Evolutionary conservation across 2,113 vertebrate genomes (phyloP), one percentile per base, ranked within the genome.

Genomic region (Spilogale gracilis): DNA sequence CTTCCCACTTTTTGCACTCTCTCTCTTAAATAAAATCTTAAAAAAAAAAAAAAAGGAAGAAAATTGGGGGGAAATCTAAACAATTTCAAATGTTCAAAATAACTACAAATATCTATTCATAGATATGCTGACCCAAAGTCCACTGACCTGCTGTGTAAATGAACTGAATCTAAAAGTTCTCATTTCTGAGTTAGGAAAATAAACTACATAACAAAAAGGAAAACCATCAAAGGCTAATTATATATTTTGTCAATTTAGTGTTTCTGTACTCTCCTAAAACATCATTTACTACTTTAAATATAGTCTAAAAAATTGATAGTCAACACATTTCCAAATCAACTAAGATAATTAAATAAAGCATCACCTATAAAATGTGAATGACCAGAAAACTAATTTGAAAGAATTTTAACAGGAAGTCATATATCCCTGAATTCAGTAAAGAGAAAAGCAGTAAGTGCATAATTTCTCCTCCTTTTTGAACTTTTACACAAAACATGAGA

Each of bases 131-230:
- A 76, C 80, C 80, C 78, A 23, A 80, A 73, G 60, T 61, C 74
- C 38, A 96, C 73, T 67, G 79, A 88, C 32, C 48, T 48, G 74
- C 85, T 90, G 7, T 93, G 9, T 76, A 93, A 81, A 82, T 80
- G 32, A 74, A 92, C 0, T 71, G 48, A 79, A 86, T 50, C 3
- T 27, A 90, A 91, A 88, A 90, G 23, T 27, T 10, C 60, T 82
- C 60, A 87, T 11, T 87, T 95, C 65, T 91, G 12, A 87, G 60
- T 12, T 74, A 76, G 7, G 1, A 82, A 21, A 85, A 87, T 78
- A 78, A 90, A 95, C 71, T 91, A 89, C 78, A 85, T 86, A 90
- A 91, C 81, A 89, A 92, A 88, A 76, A 82, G 5, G 10, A 97
- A 96, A 92, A n/a, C 9, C 30, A 87, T 63, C 60, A 76, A 89